A percentile compares a stretch with the other conserved stretches of the same genome.
Conservation (phyloP, 1,140 invertebrate genomes). For the Hylyphantes graminicola region DNA sequence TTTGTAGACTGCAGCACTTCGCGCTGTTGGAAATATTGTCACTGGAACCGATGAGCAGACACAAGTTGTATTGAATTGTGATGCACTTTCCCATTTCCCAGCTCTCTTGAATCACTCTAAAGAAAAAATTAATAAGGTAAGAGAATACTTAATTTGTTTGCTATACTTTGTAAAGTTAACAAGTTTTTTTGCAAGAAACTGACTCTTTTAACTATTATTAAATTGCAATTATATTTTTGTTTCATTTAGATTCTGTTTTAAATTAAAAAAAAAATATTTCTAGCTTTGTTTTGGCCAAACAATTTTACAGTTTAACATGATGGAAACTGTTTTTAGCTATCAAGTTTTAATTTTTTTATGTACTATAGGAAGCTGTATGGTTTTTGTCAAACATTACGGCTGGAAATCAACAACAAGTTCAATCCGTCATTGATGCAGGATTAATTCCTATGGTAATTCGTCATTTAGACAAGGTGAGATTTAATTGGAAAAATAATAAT, state of each 20-base stretch:
- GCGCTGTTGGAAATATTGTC: slow-evolving; percentile 98
- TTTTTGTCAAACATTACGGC: slow-evolving; percentile 99
- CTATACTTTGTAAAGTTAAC: not conserved
- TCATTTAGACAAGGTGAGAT: slow-evolving; percentile 81
- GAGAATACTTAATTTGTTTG: not conserved
- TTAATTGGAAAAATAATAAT: not conserved
- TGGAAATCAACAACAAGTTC: slow-evolving; percentile 96
- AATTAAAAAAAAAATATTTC: no score
- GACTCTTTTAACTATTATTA: not conserved
- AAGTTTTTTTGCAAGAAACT: not conserved
- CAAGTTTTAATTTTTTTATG: no score
- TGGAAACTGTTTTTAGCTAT: no score
- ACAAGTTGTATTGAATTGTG: slow-evolving; percentile 91
- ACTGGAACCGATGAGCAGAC: slow-evolving; percentile 99
- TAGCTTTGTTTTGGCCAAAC: no score
- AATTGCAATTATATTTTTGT: not conserved
- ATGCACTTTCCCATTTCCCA: slow-evolving; percentile 87
- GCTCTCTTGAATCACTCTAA: slow-evolving; percentile 81
- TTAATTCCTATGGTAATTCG: slow-evolving; percentile 94
- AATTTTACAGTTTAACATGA: no score
- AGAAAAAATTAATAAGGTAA: slow-evolving; percentile 80
- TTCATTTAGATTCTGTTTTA: no score
- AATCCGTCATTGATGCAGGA: slow-evolving; percentile 93
- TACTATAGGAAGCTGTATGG: slow-evolving; percentile 90
- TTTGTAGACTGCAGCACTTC: slow-evolving; percentile 89